Conservation (phyloP, 2,113 vertebrate genomes). For the Gallinago jamesoni region DNA sequence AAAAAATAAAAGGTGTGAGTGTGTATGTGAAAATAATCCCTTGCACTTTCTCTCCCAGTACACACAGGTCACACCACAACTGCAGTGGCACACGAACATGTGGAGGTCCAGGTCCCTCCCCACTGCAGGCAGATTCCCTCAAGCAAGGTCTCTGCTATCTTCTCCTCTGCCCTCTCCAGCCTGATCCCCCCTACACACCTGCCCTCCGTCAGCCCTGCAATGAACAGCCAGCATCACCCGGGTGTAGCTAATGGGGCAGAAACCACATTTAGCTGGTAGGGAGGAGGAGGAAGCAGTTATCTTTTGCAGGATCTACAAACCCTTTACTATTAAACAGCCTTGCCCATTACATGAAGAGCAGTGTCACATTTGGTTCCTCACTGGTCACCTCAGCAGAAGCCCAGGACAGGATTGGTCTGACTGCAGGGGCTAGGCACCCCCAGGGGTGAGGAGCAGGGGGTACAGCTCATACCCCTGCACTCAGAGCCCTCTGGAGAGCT, state of each 20-base stretch:
- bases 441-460: background rate
- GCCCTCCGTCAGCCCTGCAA: background rate
- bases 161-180: background rate
- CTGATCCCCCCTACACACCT: background rate
- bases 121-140: background rate
- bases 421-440: background rate
- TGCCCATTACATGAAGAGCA: background rate
- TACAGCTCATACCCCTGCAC: background rate
- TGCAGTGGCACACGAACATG: accelerated
- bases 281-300: background rate
- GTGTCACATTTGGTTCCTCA: accelerated
- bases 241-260: background rate
- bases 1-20: background rate
- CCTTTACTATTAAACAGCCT: background rate
- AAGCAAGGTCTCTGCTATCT: background rate
- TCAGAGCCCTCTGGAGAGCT: background rate
- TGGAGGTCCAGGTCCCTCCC: background rate
- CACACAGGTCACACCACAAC: background rate
- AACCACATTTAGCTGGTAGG: background rate
- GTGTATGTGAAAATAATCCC: background rate
- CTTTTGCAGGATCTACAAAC: background rate
- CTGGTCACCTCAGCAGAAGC: background rate
- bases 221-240: background rate
- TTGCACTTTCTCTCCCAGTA: background rate
- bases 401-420: background rate